These are phyloP conservation scores for Rhinichthys klamathensis DNA, from an alignment of 2,113 vertebrate species.

Conservation along the genomic window DNA sequence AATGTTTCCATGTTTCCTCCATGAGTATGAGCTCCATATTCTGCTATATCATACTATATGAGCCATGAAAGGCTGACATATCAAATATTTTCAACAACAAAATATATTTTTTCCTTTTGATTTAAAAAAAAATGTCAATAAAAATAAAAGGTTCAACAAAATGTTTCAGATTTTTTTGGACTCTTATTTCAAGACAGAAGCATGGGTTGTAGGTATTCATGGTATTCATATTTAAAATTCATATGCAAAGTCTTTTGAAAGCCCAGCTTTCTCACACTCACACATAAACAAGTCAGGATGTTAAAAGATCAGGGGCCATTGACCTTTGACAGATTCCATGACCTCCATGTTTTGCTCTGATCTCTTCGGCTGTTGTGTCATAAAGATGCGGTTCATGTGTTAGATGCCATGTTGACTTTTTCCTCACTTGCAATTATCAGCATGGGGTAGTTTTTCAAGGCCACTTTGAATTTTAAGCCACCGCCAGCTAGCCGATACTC, in stretches of 20 bases:
- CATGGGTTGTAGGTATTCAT: neutral
- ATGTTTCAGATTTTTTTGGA: neutral
- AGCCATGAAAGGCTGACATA: too few relatives aligned
- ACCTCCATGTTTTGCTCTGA: slow-evolving; percentile 1
- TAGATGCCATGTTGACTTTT: slow-evolving; percentile 32
- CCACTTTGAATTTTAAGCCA: slow-evolving; percentile 23
- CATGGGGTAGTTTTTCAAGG: slow-evolving; percentile 33
- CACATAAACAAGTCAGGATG: neutral
- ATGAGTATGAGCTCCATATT: too few relatives aligned
- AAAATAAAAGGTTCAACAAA: neutral
- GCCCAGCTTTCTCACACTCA: neutral
- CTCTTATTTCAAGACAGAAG: neutral
- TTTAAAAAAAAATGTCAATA: too few relatives aligned
- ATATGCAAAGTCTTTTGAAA: slow-evolving; percentile 11
- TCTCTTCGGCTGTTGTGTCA: slow-evolving; percentile 51
- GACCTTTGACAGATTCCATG: slow-evolving; percentile 34
- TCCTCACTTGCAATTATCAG: slow-evolving; percentile 18
- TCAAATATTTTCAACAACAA: too few relatives aligned
- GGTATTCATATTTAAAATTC: too few relatives aligned
- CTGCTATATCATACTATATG: too few relatives aligned
- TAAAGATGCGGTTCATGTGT: slow-evolving; percentile 42
- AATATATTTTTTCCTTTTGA: too few relatives aligned
- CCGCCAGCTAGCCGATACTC: neutral
- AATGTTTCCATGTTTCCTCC: too few relatives aligned
- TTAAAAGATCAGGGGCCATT: slow-evolving; percentile 37